Conservation (phyloP, 1,140 invertebrate species). For the Samia ricini region DNA sequence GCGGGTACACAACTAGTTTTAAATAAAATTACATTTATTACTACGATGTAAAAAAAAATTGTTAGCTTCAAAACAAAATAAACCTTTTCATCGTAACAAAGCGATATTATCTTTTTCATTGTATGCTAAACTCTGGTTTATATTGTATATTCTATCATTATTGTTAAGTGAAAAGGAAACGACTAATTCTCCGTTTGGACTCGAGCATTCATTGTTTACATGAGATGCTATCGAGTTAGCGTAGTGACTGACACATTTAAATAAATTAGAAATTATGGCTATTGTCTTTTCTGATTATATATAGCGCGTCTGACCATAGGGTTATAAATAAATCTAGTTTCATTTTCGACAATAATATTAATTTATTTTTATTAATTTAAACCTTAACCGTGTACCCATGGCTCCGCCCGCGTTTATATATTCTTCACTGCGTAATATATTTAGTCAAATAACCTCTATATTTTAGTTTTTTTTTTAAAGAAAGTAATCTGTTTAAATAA, state of each 20-base stretch:
- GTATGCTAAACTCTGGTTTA: conserved; percentile 11
- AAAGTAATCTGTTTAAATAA: too few species aligned
- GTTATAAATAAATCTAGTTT: not conserved
- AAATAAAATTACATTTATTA: too few species aligned
- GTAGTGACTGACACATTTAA: not conserved
- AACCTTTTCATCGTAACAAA: not conserved
- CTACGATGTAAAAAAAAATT: not conserved
- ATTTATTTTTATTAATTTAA: too few species aligned
- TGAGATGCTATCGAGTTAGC: not conserved
- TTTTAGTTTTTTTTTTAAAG: too few species aligned
- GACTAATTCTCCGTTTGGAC: conserved; percentile 7
- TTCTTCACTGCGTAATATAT: too few species aligned
- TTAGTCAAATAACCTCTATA: too few species aligned
- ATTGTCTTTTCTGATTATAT: not conserved
- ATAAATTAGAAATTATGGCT: not conserved
- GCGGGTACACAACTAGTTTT: too few species aligned
- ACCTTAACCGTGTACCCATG: too few species aligned
- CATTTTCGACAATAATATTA: too few species aligned
- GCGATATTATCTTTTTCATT: conserved; percentile 10
- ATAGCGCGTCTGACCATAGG: not conserved
- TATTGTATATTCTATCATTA: not conserved
- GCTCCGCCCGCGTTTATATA: too few species aligned
- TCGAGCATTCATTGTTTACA: not conserved
- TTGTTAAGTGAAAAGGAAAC: conserved; percentile 8
- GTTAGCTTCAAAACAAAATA: not conserved